phyloP scores from a whole-genome alignment of 35 echinoderm and acorn worm species.

The Apostichopus californicus region DNA sequence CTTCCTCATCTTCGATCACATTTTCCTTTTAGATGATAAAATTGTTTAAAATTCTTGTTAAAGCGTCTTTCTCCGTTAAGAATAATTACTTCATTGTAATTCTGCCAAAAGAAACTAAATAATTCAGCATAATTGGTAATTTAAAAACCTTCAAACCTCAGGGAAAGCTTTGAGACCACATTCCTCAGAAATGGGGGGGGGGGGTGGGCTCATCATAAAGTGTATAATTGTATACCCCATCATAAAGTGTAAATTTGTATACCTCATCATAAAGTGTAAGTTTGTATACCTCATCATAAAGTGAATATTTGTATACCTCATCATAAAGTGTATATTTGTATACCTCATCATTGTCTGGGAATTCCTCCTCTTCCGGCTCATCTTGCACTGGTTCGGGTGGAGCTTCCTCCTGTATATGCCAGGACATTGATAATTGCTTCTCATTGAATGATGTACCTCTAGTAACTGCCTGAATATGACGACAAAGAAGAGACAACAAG shows the following conservation, averaged over 20 bases:
- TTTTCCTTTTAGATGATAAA: background rate
- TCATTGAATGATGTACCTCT: slow-evolving; percentile 15
- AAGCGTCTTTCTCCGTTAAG: background rate
- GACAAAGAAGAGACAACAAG: background rate
- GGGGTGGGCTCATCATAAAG: too few relatives aligned
- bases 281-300: background rate
- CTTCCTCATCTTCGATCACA: slow-evolving; percentile 9
- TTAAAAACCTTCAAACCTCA: too few relatives aligned
- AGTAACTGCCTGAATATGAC: slow-evolving; percentile 12
- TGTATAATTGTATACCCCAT: too few relatives aligned
- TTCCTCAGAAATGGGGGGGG: too few relatives aligned
- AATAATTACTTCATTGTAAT: too few relatives aligned
- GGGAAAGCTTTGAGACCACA: too few relatives aligned
- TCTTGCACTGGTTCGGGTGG: background rate
- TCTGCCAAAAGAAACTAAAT: too few relatives aligned
- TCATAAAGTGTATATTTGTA: background rate
- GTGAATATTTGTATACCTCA: background rate
- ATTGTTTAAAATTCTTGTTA: background rate
- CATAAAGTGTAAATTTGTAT: too few relatives aligned
- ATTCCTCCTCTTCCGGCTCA: slow-evolving; percentile 31
- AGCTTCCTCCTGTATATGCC: slow-evolving; percentile 51
- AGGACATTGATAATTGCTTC: slow-evolving; percentile 41
- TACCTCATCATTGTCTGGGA: slow-evolving; percentile 22
- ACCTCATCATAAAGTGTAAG: too few relatives aligned
- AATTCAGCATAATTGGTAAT: too few relatives aligned